Evolutionary conservation across 2,797 vertebrate species (phyloP).

Genomic region (Aldrovandia affinis): DNA sequence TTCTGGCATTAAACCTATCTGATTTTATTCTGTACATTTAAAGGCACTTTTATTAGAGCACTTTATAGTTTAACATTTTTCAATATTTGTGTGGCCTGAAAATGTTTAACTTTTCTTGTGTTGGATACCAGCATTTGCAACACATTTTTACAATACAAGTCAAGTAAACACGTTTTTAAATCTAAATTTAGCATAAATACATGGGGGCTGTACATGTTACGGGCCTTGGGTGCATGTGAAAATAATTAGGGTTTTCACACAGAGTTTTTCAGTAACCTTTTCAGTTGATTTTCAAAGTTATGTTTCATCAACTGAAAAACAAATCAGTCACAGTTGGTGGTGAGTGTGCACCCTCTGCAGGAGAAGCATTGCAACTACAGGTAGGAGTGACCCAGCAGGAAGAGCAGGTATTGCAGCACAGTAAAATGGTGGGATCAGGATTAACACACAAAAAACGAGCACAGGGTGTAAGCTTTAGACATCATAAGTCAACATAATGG

Average conservation of each 20-base stretch:
- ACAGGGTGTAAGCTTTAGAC: not conserved
- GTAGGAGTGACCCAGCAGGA: slow-evolving; percentile 38
- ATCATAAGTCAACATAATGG: not conserved
- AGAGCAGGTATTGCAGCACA: slow-evolving; percentile 30
- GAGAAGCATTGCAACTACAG: slow-evolving; percentile 36
- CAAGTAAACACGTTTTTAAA: too few species aligned
- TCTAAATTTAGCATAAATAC: not conserved
- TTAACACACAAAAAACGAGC: not conserved
- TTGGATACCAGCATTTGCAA: not conserved
- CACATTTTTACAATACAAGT: too few species aligned
- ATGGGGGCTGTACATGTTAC: not conserved
- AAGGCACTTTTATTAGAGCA: not conserved
- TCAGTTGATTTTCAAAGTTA: not conserved
- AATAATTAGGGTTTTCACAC: not conserved
- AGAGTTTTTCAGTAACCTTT: too few species aligned
- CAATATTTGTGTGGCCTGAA: not conserved
- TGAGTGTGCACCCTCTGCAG: slow-evolving; percentile 44
- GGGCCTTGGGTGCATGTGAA: not conserved
- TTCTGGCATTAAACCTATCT: not conserved
- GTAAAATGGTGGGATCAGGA: not conserved
- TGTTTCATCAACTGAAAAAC: not conserved
- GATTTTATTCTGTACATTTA: not conserved
- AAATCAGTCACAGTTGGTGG: not conserved
- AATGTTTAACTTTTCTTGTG: not conserved
- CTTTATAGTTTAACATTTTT: not conserved